Conservation (phyloP, 2,797 vertebrate species). For the Emydoidea blandingii region DNA sequence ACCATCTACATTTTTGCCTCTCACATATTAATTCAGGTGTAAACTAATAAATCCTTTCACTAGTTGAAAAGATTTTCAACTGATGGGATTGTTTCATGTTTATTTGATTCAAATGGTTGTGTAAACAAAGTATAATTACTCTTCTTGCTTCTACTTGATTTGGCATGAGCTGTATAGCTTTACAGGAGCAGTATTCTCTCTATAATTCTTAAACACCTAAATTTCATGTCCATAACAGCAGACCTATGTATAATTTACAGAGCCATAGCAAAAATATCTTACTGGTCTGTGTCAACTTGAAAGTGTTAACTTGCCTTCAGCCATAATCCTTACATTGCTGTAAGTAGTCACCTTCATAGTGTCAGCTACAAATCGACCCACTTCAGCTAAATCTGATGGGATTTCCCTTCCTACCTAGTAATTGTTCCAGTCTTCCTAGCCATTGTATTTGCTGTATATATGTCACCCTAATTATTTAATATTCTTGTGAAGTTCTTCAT, state of each 20-base stretch:
- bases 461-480: background rate
- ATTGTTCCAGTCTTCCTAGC: background rate
- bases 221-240: conserved; percentile 30
- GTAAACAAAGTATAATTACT: background rate
- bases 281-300: conserved; percentile 2
- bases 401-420: conserved; percentile 13
- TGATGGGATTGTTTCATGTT: background rate
- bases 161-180: conserved; percentile 2
- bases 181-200: background rate
- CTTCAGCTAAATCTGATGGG: background rate
- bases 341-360: conserved; percentile 20
- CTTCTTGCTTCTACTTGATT: background rate
- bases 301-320: conserved; percentile 17
- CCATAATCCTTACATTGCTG: conserved; percentile 11
- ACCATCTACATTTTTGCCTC: background rate
- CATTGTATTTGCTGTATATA: background rate
- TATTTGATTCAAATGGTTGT: background rate
- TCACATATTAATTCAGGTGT: background rate
- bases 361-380: conserved; percentile 3
- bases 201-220: background rate
- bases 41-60: background rate
- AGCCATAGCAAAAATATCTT: conserved; percentile 7
- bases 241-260: conserved; percentile 22
- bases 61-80: background rate
- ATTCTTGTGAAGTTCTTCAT: background rate